phyloP scores from a whole-genome alignment of 2,113 vertebrate species.

The Brachypteracias leptosomus region DNA sequence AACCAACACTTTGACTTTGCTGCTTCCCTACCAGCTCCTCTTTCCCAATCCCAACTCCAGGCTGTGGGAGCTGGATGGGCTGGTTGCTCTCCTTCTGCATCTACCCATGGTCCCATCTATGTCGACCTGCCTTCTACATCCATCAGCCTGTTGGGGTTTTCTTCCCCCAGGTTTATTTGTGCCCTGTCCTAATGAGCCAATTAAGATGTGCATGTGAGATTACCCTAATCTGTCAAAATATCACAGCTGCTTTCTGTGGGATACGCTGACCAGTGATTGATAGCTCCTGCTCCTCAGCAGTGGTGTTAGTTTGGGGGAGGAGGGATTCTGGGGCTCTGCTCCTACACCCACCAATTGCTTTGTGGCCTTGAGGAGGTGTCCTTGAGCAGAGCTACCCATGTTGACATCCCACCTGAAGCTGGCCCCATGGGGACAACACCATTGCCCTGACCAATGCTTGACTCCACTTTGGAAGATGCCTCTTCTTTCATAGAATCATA shows the following conservation, averaged over 20 bases:
- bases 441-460: not conserved
- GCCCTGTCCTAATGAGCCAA: not conserved
- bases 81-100: not conserved
- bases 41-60: not conserved
- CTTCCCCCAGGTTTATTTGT: not conserved
- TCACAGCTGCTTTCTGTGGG: not conserved
- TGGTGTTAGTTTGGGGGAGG: not conserved
- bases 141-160: not conserved
- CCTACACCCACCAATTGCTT: not conserved
- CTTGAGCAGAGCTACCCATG: not conserved
- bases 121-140: not conserved
- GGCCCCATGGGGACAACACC: not conserved
- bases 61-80: not conserved
- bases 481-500: not conserved
- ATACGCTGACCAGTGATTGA: not conserved
- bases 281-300: not conserved
- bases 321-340: not conserved
- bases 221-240: constrained; percentile 11
- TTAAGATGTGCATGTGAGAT: constrained; percentile 47
- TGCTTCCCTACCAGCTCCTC: not conserved
- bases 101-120: not conserved
- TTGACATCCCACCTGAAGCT: rapidly evolving
- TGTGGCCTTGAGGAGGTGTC: not conserved
- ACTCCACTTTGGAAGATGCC: rapidly evolving
- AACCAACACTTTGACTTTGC: not conserved